Conservation (phyloP, 2,888 invertebrate species). For the Catocala fraxini region DNA sequence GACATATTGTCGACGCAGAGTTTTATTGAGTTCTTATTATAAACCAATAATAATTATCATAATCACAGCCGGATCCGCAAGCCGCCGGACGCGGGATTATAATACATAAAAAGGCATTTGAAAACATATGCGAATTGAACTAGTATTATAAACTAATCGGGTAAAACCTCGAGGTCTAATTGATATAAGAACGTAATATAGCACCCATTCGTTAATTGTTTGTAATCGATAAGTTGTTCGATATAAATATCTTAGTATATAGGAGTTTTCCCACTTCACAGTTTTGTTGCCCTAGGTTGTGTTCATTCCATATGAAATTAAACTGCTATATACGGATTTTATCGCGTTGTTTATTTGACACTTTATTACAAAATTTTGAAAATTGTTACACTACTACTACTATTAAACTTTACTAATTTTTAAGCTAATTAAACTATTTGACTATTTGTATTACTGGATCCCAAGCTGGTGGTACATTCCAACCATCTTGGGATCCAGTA, state of each 20-base stretch:
- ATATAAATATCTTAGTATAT: background rate
- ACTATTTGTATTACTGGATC: no score
- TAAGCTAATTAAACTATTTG: no score
- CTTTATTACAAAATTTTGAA: no score
- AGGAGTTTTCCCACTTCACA: no score
- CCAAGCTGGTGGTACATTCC: no score
- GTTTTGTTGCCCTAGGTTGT: no score
- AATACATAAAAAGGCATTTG: conserved; percentile 11
- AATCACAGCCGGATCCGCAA: conserved; percentile 67
- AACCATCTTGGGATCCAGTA: no score
- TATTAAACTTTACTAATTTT: no score
- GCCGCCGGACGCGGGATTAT: conserved; percentile 52
- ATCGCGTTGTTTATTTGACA: no score
- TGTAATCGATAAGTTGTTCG: background rate
- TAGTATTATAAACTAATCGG: background rate
- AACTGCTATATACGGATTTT: no score
- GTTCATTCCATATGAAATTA: no score
- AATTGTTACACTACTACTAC: no score
- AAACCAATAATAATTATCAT: conserved; percentile 73
- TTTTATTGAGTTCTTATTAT: conserved; percentile 77
- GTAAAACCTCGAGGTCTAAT: background rate
- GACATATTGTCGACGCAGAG: conserved; percentile 73
- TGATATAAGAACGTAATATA: background rate
- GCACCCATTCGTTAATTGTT: background rate
- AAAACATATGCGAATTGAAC: background rate